phyloP scores from a whole-genome alignment of 2,888 invertebrate genomes.

The Erebia epiphron region DNA sequence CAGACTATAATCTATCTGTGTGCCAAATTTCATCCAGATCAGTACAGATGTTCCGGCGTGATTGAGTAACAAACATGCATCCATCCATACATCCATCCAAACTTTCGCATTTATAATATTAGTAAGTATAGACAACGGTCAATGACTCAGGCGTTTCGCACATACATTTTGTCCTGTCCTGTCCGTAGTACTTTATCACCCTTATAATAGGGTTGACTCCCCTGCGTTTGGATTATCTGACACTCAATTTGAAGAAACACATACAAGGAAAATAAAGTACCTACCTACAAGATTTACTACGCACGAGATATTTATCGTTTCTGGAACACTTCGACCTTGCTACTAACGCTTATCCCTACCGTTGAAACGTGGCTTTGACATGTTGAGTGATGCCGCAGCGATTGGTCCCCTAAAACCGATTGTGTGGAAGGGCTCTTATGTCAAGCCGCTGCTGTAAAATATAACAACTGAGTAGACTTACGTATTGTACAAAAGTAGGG shows the following conservation, averaged over 20 bases:
- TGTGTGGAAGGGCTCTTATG: constrained; percentile 20
- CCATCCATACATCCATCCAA: no score
- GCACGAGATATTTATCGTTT: constrained; percentile 12
- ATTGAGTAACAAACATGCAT: no score
- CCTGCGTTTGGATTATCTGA: neutral
- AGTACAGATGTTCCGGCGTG: no score
- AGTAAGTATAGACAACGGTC: no score
- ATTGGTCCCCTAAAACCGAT: constrained; percentile 18
- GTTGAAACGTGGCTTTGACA: constrained; percentile 15
- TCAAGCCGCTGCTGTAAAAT: constrained; percentile 14
- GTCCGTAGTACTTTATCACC: neutral
- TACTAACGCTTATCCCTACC: constrained; percentile 3
- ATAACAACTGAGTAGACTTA: constrained; percentile 18
- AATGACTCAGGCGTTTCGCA: no score
- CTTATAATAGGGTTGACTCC: neutral
- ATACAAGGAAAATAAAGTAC: neutral
- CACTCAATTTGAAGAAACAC: neutral
- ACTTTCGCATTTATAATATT: no score
- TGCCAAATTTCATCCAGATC: no score
- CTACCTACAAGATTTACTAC: constrained; percentile 2
- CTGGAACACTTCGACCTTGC: constrained; percentile 2
- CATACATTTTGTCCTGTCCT: no score
- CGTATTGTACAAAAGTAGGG: constrained; percentile 20
- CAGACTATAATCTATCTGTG: no score
- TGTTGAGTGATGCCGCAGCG: constrained; percentile 16